Evolutionary conservation across 2,888 invertebrate species (phyloP), one percentile per base, ranked within the genome.

Genomic region (Meandrusa payeni): DNA sequence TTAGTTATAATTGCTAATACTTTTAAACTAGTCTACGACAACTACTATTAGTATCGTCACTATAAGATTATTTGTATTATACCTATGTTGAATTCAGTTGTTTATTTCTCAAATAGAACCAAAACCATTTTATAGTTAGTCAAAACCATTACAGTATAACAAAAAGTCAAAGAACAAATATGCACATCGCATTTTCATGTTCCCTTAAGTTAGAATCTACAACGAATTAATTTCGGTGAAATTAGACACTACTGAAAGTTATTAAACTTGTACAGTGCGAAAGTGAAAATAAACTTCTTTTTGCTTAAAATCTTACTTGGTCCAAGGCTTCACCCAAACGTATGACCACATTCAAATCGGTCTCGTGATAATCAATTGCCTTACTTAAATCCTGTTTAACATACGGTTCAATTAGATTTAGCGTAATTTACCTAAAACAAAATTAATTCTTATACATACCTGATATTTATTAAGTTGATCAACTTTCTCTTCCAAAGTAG

Each of bases 401-500:
- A 83, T 69, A 57, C 55, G 50, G 46, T 23, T 61, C 59, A 29
- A 66, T 65, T 61, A 69, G 61, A 59, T 29, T 39, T 9, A 39
- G 15, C 13, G 28, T 9, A 29, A 33, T 39, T 12, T 34, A 12
- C 22, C 17, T 6, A 15, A 12, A 9, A 27, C 5, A 31, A 40
- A 4, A 31, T 29, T 37, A 40, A 46, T 38, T 12, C 28, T 26
- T 33, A 13, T 28, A 61, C 76, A 75, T 86, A 95, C 96, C 93
- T 96, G 96, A 77, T 96, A 97, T 78, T 94, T 95, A 65, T 94
- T 94, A 22, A 96, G 89, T 71, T 97, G 97, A 52, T 96, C 95
- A 55, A 94, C 91, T 74, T 98, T 98, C 64, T 97, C 97, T 55
- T 97, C 95, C 15, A 96, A 82, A 0, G 95, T 94, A 28, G 95